Percentiles rank a stretch among this genome's conserved stretches.
phyloP scores from a whole-genome alignment of 1,140 invertebrate genomes.

The Ectropis grisescens region DNA sequence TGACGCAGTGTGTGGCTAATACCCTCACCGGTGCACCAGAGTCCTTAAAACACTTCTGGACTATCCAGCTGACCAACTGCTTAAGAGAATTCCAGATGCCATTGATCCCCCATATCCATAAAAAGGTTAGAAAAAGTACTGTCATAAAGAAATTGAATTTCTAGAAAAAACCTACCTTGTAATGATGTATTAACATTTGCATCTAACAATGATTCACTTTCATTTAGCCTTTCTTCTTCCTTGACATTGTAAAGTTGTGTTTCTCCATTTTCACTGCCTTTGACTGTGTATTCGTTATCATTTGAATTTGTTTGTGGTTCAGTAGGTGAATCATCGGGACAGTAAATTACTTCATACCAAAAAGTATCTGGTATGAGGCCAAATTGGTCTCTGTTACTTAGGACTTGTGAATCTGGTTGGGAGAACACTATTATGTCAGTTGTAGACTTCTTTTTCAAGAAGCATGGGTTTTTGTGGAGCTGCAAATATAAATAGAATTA shows the following conservation, averaged over 20 bases:
- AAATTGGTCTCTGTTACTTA: conserved; percentile 39
- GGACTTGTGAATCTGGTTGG: conserved; percentile 12
- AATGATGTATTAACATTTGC: too few species aligned
- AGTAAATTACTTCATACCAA: conserved; percentile 37
- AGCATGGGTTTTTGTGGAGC: conserved; percentile 53
- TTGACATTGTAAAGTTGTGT: not conserved
- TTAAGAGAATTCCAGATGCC: too few species aligned
- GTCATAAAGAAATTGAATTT: too few species aligned
- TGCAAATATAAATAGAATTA: conserved; percentile 18
- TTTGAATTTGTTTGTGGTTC: conserved; percentile 9
- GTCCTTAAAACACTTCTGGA: too few species aligned
- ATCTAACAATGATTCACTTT: too few species aligned
- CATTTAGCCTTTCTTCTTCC: too few species aligned
- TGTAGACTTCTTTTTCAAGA: conserved; percentile 23
- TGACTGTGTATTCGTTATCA: conserved; percentile 3
- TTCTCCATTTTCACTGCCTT: not conserved
- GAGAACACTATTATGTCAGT: conserved; percentile 17
- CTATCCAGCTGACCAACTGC: too few species aligned
- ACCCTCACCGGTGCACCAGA: too few species aligned
- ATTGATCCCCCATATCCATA: too few species aligned
- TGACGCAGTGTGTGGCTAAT: too few species aligned
- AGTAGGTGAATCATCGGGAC: not conserved
- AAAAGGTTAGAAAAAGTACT: too few species aligned
- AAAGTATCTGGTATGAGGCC: conserved; percentile 35
- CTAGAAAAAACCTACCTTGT: too few species aligned